Evolutionary conservation across 2,888 invertebrate species (phyloP).

Genomic region (Phlogophora meticulosa): DNA sequence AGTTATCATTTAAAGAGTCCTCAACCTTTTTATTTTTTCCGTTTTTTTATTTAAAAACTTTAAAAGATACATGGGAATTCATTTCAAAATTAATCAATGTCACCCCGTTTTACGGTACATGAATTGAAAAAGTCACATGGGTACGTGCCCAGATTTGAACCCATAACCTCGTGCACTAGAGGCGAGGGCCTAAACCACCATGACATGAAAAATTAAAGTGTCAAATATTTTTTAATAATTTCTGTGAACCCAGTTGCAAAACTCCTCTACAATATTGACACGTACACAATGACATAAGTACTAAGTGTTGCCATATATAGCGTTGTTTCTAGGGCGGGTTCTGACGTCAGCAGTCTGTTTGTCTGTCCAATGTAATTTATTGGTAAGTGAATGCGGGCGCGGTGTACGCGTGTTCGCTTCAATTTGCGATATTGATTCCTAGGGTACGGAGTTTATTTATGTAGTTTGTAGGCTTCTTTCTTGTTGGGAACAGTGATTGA

Average conservation of each 20-base stretch:
- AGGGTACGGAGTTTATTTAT: slow-evolving; percentile 1
- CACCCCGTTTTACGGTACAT: too few species aligned
- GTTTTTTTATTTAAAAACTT: too few species aligned
- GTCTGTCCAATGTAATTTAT: slow-evolving; percentile 51
- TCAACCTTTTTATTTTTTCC: too few species aligned
- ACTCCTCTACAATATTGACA: slow-evolving; percentile 6
- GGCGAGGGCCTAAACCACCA: too few species aligned
- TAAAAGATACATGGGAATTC: too few species aligned
- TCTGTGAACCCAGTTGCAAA: neutral
- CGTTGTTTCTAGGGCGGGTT: slow-evolving; percentile 36
- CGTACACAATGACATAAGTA: neutral
- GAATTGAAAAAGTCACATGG: too few species aligned
- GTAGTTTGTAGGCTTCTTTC: slow-evolving; percentile 4
- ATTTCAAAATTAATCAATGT: too few species aligned
- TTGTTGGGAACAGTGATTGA: slow-evolving; percentile 6
- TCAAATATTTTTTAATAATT: too few species aligned
- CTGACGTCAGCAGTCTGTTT: slow-evolving; percentile 57
- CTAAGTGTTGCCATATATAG: slow-evolving; percentile 19
- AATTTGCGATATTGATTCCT: slow-evolving; percentile 47
- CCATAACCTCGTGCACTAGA: too few species aligned
- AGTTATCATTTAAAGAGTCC: too few species aligned
- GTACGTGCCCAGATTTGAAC: too few species aligned
- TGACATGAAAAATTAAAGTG: too few species aligned
- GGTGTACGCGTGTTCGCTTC: slow-evolving; percentile 23
- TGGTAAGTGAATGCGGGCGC: slow-evolving; percentile 49